Conservation (phyloP, 2,888 invertebrate genomes). For the Caenorhabditis sp. region DNA sequence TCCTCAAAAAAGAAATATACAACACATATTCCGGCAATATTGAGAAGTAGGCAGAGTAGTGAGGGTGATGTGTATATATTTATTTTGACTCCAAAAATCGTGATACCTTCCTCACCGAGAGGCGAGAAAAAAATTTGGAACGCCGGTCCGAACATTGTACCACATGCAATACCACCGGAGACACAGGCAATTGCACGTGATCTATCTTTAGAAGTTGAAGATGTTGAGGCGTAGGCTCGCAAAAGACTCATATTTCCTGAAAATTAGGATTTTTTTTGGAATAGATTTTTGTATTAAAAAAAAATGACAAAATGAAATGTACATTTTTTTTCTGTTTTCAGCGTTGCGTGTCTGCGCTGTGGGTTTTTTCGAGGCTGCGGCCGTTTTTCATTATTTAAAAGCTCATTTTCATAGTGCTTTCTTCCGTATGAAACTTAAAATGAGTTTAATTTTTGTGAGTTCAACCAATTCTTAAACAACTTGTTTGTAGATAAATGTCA, state of each 20-base stretch:
- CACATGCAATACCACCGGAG: slow-evolving; percentile 56
- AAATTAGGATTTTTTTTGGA: no score
- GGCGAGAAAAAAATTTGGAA: slow-evolving; percentile 54
- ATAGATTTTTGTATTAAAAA: no score
- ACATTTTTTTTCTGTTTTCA: no score
- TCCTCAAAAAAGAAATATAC: slow-evolving; percentile 48
- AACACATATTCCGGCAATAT: slow-evolving; percentile 34
- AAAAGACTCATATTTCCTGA: slow-evolving; percentile 51
- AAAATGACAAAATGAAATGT: no score
- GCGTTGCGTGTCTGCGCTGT: no score
- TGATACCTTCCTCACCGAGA: slow-evolving; percentile 41
- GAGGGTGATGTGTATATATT: slow-evolving; percentile 56
- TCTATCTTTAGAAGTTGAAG: slow-evolving; percentile 49
- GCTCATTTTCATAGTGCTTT: no score
- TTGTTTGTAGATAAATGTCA: no score
- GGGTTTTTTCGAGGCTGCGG: no score
- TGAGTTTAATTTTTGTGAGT: no score
- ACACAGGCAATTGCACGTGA: slow-evolving; percentile 50
- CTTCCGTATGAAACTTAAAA: no score
- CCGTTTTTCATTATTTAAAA: no score
- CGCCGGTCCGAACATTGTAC: slow-evolving; percentile 52
- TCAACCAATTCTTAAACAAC: background rate
- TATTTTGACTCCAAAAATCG: slow-evolving; percentile 30
- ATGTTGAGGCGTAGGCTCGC: slow-evolving; percentile 50
- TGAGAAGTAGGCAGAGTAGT: slow-evolving; percentile 35